Percentiles rank a stretch among this genome's conserved stretches.
Conservation (phyloP, 2,113 vertebrate species). For the Larimichthys crocea region DNA sequence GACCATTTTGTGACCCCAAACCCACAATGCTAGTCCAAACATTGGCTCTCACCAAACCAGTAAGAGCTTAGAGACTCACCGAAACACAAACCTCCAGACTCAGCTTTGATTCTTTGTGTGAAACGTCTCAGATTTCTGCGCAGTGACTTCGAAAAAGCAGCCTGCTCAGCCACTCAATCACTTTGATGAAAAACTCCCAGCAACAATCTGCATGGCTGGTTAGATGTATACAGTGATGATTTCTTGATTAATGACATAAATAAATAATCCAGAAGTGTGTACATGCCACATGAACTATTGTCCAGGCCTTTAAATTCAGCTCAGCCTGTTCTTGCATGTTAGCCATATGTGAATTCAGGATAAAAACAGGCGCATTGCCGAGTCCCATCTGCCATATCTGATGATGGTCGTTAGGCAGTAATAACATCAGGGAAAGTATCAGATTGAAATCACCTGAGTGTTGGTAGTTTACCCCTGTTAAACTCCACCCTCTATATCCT, state of each 20-base stretch:
- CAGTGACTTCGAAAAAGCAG: conserved; percentile 15
- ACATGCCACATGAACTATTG: background rate
- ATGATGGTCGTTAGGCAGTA: conserved; percentile 57
- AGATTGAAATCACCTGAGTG: conserved; percentile 68
- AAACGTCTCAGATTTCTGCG: conserved; percentile 38
- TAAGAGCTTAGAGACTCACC: conserved; percentile 36
- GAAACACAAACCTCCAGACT: conserved; percentile 54
- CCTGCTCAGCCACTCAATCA: conserved; percentile 19
- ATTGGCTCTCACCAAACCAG: conserved; percentile 66
- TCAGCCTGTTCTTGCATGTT: conserved; percentile 38
- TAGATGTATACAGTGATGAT: background rate
- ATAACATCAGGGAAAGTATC: conserved; percentile 61
- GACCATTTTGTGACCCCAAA: conserved; percentile 29
- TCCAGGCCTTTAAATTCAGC: background rate
- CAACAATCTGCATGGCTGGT: background rate
- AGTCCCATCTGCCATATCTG: conserved; percentile 59
- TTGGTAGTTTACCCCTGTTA: conserved; percentile 58
- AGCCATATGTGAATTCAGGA: conserved; percentile 18
- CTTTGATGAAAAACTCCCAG: background rate
- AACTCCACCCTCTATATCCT: conserved; percentile 67
- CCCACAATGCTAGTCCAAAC: conserved; percentile 58
- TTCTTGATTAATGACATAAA: background rate
- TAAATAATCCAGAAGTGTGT: background rate
- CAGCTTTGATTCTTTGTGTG: conserved; percentile 39
- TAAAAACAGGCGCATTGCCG: conserved; percentile 12